Evolutionary conservation across 1,140 invertebrate species (phyloP), one percentile per base, ranked within the genome.

Genomic region (Drosophila parvula): DNA sequence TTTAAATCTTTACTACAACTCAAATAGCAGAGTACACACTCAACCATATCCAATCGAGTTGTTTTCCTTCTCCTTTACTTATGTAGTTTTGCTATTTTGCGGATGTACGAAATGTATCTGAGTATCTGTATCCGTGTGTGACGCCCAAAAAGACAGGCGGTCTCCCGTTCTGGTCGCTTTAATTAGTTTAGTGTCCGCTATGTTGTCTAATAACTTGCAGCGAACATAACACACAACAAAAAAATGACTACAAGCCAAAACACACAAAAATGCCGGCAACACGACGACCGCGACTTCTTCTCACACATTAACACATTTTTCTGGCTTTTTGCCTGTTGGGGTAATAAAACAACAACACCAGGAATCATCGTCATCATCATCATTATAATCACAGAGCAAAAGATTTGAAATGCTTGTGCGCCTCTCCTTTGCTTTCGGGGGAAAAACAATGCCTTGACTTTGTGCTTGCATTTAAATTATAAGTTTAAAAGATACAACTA

Each of bases 381-480:
- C 51, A 62, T 78, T 47, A 81, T 81, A 65, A 81, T 86, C 82
- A 64, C 64, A 48, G 32, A 77, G 78, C 40, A 76, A 65, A 65
- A 62, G 77, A 80, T 80, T 80, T 74, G 58, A 65, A 75, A 70
- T 78, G 70, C 73, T 48, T 43, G 60, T 41, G 43, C 18, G 43
- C 18, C 47, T 43, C 34, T 56, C 47, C 60, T 11, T 34, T n/a
- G 53, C 41, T 68, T 40, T 56, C 47, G 59, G 38, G 30, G 22
- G 44, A 18, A 58, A 81, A 89, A 88, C 83, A 88, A 88, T 88
- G 83, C 80, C 64, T 57, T 69, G 84, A 88, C 83, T 88, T 83
- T 88, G 83, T 88, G 86, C 79, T 83, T 88, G 83, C 82, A 89
- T 88, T 88, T 88, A 88, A 88, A 88, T 85, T 85, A 81, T 81